A percentile compares a stretch with the other conserved stretches of the same genome.
Conservation (phyloP, 2,888 invertebrate species). For the Nowickia ferox region DNA sequence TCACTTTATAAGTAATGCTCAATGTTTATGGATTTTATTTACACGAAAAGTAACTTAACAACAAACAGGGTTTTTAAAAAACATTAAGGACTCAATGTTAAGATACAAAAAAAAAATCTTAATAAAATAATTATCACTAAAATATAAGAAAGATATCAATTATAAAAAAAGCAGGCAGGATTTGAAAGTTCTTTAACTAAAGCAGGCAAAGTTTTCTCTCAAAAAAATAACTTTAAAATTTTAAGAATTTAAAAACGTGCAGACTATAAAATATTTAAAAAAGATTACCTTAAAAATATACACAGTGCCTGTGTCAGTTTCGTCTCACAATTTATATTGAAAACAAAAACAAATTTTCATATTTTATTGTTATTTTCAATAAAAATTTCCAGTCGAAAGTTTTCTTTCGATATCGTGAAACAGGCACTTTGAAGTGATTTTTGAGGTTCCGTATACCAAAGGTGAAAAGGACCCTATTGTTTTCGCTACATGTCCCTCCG, state of each 20-base stretch:
- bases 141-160: background rate
- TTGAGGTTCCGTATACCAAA: too few species aligned
- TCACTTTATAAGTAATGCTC: conserved; percentile 52
- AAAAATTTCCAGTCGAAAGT: too few species aligned
- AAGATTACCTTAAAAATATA: too few species aligned
- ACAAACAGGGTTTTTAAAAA: conserved; percentile 50
- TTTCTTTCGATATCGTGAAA: too few species aligned
- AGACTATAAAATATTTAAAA: too few species aligned
- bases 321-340: too few species aligned
- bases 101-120: background rate
- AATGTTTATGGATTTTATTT: conserved; percentile 54
- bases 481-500: too few species aligned
- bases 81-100: conserved; percentile 28
- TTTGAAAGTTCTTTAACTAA: background rate
- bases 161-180: conserved; percentile 11
- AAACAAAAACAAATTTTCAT: too few species aligned
- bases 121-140: background rate
- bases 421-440: background rate
- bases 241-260: too few species aligned
- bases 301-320: too few species aligned
- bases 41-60: conserved; percentile 65
- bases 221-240: background rate
- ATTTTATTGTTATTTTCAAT: too few species aligned
- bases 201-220: background rate
- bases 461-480: too few species aligned